Conservation (phyloP, 2,888 invertebrate species). For the Brassicogethes aeneus region DNA sequence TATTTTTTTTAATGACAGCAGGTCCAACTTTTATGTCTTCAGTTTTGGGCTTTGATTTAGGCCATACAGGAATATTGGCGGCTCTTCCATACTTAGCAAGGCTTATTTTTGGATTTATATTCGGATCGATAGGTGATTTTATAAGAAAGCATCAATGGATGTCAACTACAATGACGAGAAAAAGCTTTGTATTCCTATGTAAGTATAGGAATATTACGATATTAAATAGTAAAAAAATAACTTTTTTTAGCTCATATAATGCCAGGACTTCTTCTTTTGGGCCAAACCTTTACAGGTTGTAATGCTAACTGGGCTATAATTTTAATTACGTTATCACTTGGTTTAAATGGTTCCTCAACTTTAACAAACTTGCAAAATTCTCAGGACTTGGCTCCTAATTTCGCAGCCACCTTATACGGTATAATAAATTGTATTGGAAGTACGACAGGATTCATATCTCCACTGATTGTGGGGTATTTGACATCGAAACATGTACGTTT, state of each 20-base stretch:
- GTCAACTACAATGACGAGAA: conserved; percentile 50
- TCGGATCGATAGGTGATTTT: conserved; percentile 61
- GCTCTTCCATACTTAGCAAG: conserved; percentile 64
- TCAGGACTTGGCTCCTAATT: conserved; percentile 67
- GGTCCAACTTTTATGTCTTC: conserved; percentile 69
- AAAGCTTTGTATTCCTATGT: conserved; percentile 58
- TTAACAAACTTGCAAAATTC: conserved; percentile 40
- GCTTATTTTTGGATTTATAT: conserved; percentile 57
- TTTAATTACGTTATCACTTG: conserved; percentile 59
- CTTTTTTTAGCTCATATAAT: conserved; percentile 36
- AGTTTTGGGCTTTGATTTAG: conserved; percentile 60
- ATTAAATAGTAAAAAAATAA: too few relatives aligned
- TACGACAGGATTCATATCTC: conserved; percentile 62
- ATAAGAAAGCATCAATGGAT: conserved; percentile 44
- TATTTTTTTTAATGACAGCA: conserved; percentile 67
- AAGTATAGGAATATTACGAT: conserved; percentile 30
- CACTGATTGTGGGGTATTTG: conserved; percentile 53
- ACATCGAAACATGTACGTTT: conserved; percentile 30
- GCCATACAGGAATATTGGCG: conserved; percentile 61
- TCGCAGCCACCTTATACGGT: conserved; percentile 63
- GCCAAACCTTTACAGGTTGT: conserved; percentile 52
- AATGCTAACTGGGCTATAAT: conserved; percentile 53
- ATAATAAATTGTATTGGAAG: conserved; percentile 66
- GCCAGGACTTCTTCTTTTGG: conserved; percentile 44
- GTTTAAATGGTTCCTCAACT: conserved; percentile 44